These are phyloP conservation scores for Hydra vulgaris DNA, from an alignment of 30 jellyfish, hydroid and myxozoan genomes.

Conservation along the genomic window DNA sequence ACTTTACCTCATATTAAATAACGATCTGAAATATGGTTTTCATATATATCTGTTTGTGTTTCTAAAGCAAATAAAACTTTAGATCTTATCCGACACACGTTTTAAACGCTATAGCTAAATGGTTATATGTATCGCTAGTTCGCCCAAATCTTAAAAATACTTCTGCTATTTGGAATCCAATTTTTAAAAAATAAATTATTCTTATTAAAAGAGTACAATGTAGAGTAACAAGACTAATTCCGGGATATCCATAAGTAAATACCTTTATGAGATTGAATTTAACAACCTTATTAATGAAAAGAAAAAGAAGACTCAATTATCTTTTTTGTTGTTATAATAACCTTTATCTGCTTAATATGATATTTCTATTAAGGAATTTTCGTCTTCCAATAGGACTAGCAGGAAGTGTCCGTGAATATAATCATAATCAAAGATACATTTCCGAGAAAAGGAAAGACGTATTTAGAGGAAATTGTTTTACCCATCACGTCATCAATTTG, in stretches of 20 bases:
- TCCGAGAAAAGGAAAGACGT: too few species aligned
- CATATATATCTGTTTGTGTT: too few species aligned
- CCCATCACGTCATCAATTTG: not conserved
- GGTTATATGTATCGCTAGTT: too few species aligned
- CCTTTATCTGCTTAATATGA: not conserved
- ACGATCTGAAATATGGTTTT: too few species aligned
- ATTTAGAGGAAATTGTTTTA: not conserved
- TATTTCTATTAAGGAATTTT: not conserved
- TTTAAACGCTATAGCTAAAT: too few species aligned
- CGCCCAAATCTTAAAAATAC: too few species aligned
- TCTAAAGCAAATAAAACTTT: too few species aligned
- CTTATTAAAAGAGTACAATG: not conserved
- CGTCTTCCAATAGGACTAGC: not conserved
- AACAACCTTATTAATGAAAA: not conserved
- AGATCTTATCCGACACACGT: too few species aligned
- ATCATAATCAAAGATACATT: not conserved
- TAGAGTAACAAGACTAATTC: not conserved
- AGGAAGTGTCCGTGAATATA: not conserved
- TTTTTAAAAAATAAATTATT: too few species aligned
- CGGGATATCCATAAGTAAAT: not conserved
- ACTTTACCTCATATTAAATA: too few species aligned
- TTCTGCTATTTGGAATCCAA: too few species aligned
- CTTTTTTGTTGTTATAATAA: not conserved
- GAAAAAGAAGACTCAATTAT: not conserved
- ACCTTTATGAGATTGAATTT: too few species aligned